A percentile compares a stretch with the other conserved stretches of the same genome.
These are phyloP conservation scores for Prochilodus magdalenae DNA, from an alignment of 2,113 vertebrate genomes.

Conservation along the genomic window DNA sequence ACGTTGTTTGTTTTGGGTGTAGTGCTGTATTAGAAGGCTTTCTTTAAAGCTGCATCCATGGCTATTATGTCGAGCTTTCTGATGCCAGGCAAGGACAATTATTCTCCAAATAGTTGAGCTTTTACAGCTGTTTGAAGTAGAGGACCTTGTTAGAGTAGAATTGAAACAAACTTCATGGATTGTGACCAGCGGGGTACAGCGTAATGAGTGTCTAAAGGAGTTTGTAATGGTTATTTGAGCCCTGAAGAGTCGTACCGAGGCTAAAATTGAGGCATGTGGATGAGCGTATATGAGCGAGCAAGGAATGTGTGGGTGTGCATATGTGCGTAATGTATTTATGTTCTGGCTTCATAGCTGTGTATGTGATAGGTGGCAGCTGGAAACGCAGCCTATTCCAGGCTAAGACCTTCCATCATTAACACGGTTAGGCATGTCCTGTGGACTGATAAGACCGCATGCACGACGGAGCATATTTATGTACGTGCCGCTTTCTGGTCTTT, in stretches of 20 bases:
- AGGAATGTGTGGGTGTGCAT: neutral
- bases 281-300: neutral
- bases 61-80: slow-evolving; percentile 20
- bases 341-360: neutral
- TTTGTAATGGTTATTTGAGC: slow-evolving; percentile 13
- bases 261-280: neutral
- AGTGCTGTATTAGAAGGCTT: slow-evolving; percentile 15
- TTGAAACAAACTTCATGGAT: slow-evolving; percentile 17
- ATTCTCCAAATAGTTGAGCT: slow-evolving; percentile 16
- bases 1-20: slow-evolving; percentile 21
- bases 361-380: neutral
- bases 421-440: too few species aligned
- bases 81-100: neutral
- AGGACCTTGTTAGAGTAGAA: neutral
- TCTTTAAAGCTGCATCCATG: slow-evolving; percentile 8
- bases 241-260: neutral
- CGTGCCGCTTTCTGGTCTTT: slow-evolving; percentile 22
- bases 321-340: neutral
- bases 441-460: neutral
- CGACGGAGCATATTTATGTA: slow-evolving; percentile 5
- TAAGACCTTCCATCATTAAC: neutral
- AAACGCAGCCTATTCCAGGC: slow-evolving; percentile 4
- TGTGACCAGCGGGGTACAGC: slow-evolving; percentile 2
- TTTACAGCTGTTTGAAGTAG: neutral
- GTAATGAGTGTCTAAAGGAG: neutral